Evolutionary conservation across 2,888 invertebrate species (phyloP).

Genomic region (Lepidocyrtoides sp.): DNA sequence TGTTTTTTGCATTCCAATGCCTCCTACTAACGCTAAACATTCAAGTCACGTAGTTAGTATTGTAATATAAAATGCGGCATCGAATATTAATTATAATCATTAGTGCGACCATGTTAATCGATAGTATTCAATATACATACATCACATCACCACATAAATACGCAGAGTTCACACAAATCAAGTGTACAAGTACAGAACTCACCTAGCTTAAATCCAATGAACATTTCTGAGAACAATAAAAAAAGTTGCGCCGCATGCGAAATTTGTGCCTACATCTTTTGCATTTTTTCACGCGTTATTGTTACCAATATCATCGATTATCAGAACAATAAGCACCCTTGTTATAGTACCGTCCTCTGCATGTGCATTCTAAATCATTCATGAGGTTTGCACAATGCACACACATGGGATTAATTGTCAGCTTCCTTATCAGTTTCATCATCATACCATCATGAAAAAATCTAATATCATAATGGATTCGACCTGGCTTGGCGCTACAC

Average conservation of each 20-base stretch:
- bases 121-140: too few relatives aligned
- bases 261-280: not conserved
- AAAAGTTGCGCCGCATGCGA: not conserved
- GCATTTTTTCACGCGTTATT: not conserved
- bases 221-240: not conserved
- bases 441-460: not conserved
- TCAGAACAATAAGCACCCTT: conserved; percentile 6
- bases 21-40: not conserved
- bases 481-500: not conserved
- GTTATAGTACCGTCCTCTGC: not conserved
- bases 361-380: not conserved
- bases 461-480: not conserved
- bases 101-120: conserved; percentile 6
- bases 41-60: not conserved
- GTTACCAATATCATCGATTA: not conserved
- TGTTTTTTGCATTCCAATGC: not conserved
- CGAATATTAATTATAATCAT: conserved; percentile 36
- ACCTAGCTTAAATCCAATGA: not conserved
- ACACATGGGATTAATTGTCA: conserved; percentile 32
- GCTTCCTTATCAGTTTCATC: conserved; percentile 41
- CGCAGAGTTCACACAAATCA: conserved; percentile 2
- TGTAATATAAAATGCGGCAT: not conserved
- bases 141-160: not conserved
- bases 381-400: not conserved
- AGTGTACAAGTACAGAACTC: not conserved